Conservation (phyloP, 1,140 invertebrate species). For the Halyomorpha halys region DNA sequence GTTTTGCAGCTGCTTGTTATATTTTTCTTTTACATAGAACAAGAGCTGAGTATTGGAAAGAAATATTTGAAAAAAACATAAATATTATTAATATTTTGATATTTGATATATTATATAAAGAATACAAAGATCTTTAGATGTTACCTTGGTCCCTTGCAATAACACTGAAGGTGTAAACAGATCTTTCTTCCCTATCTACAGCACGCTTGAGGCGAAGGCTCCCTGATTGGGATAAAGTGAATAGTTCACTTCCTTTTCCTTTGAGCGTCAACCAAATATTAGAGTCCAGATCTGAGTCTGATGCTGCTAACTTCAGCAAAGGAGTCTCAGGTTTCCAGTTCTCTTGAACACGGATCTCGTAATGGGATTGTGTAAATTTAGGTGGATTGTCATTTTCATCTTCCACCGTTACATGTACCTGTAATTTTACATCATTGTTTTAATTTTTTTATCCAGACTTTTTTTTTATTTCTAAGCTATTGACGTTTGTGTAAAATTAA, state of each 20-base stretch:
- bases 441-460: too few relatives aligned
- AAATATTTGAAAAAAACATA: too few relatives aligned
- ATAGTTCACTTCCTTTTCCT: slow-evolving; percentile 63
- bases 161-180: slow-evolving; percentile 55
- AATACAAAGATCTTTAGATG: too few relatives aligned
- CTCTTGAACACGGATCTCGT: slow-evolving; percentile 63
- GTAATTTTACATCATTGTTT: neutral
- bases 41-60: too few relatives aligned
- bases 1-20: too few relatives aligned
- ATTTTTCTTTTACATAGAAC: too few relatives aligned
- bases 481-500: too few relatives aligned
- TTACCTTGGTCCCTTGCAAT: slow-evolving; percentile 57
- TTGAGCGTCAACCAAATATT: slow-evolving; percentile 66
- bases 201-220: slow-evolving; percentile 42
- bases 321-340: neutral
- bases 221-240: slow-evolving; percentile 61
- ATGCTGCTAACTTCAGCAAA: slow-evolving; percentile 45
- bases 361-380: slow-evolving; percentile 55
- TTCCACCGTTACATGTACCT: slow-evolving; percentile 63
- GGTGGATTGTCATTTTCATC: slow-evolving; percentile 89
- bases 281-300: slow-evolving; percentile 64
- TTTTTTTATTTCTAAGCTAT: too few relatives aligned
- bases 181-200: slow-evolving; percentile 63
- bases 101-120: too few relatives aligned
- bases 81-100: too few relatives aligned